phyloP scores from a whole-genome alignment of 2,113 vertebrate species.

The Gymnocephalus cernua region DNA sequence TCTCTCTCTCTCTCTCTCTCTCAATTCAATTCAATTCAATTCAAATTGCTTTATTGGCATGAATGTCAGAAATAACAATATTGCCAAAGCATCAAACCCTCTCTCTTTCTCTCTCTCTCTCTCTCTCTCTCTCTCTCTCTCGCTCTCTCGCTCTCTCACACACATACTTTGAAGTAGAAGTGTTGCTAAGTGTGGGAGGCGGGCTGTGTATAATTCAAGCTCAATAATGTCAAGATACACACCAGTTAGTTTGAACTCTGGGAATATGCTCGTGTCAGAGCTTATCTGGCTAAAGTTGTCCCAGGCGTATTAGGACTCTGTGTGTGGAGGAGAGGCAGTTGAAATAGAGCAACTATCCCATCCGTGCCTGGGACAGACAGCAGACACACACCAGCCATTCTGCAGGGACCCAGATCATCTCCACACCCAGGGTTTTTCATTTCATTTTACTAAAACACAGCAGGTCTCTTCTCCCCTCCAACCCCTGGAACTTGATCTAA shows the following conservation, averaged over 20 bases:
- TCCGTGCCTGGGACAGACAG: constrained; percentile 44
- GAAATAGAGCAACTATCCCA: constrained; percentile 58
- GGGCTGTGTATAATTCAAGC: constrained; percentile 56
- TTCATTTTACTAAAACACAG: constrained; percentile 14
- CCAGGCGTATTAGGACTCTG: constrained; percentile 44
- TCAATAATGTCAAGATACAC: constrained; percentile 72
- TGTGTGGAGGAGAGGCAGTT: constrained; percentile 37
- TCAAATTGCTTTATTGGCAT: too few relatives aligned
- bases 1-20: constrained; percentile 11
- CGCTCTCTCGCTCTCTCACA: background rate
- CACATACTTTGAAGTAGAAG: constrained; percentile 66
- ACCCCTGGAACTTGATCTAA: constrained; percentile 24
- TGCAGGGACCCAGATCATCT: constrained; percentile 46
- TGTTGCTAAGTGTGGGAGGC: constrained; percentile 65
- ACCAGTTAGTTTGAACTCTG: constrained; percentile 62
- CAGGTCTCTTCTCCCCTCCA: constrained; percentile 26
- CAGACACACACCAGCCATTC: constrained; percentile 33
- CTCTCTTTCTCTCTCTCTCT: constrained; percentile 21
- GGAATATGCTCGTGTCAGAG: constrained; percentile 66
- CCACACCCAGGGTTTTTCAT: background rate
- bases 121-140: constrained; percentile 7
- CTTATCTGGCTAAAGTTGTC: constrained; percentile 67
- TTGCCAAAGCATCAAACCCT: too few relatives aligned
- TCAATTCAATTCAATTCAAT: too few relatives aligned
- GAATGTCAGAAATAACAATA: too few relatives aligned